Base-by-base conservation (phyloP, 1,140 invertebrate species). In the Charaxes varanes region DNA sequence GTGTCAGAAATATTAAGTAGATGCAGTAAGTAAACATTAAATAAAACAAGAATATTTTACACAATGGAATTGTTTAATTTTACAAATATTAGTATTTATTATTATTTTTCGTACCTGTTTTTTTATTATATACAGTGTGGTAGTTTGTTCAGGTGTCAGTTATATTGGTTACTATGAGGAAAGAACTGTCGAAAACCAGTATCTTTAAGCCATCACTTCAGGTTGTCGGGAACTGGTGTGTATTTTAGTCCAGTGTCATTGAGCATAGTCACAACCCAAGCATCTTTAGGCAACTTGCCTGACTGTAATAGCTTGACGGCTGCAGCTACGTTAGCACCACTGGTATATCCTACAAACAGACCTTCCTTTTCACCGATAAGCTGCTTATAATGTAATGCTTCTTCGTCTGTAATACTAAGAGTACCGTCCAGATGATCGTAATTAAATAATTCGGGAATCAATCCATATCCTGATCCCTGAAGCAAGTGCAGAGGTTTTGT, bases 171-270 rank as follows among this genome's bases (percentile, higher is more conserved):
- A n/a, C n/a, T n/a, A n/a, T n/a, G n/a, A n/a, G n/a, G n/a, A n/a
- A n/a, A n/a, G n/a, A n/a, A n/a, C n/a, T n/a, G n/a, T n/a, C n/a
- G n/a, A n/a, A n/a, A n/a, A n/a, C n/a, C n/a, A n/a, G n/a, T n/a
- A n/a, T n/a, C n/a, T n/a, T n/a, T n/a, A n/a, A n/a, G 10, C 13
- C 12, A 23, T 37, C 37, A 44, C 4, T 22, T 42, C n/a, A 43
- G 8, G 6, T 53, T 44, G 2, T 30, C 31, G 3, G 50, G 45
- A 7, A 57, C 54, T 6, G 45, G 50, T 6, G 54, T 57, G 12
- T 82, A 82, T 22, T 82, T 82, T n/a, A 82, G 50, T 0, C 78
- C 78, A 3, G 53, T 66, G 19, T 82, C 78, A 32, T 72, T 69
- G 6, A 82, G 61, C 3, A 66, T 15, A 6, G 74, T 79, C 3